phyloP scores from a whole-genome alignment of 1,140 invertebrate genomes.

The Trichonephila clavata region DNA sequence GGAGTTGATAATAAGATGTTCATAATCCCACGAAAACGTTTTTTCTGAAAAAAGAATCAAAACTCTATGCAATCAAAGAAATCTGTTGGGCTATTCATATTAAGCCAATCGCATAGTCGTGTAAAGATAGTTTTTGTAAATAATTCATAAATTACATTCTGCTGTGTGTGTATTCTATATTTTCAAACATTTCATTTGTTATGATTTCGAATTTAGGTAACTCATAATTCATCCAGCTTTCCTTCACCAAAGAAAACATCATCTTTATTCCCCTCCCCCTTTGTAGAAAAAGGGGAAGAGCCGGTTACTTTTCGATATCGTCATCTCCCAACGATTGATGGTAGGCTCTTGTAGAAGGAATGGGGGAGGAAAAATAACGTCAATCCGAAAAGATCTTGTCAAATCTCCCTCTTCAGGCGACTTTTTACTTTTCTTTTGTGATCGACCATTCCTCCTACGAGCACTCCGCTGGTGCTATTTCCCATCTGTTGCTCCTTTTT shows the following conservation, averaged over 20 bases:
- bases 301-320: slow-evolving; percentile 36
- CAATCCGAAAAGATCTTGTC: slow-evolving; percentile 42
- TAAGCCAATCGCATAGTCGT: too few relatives aligned
- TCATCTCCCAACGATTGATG: slow-evolving; percentile 19
- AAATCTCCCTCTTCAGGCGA: slow-evolving; percentile 22
- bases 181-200: too few relatives aligned
- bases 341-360: background rate
- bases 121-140: too few relatives aligned
- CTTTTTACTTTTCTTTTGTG: slow-evolving; percentile 35
- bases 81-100: too few relatives aligned
- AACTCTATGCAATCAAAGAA: too few relatives aligned
- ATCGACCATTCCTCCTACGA: background rate
- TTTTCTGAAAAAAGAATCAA: too few relatives aligned
- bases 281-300: background rate
- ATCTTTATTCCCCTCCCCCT: background rate
- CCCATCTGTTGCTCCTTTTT: background rate
- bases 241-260: background rate
- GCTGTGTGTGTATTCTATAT: too few relatives aligned
- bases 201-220: background rate
- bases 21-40: too few relatives aligned
- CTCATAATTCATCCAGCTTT: slow-evolving; percentile 20
- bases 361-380: background rate
- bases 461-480: background rate
- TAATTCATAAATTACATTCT: too few relatives aligned
- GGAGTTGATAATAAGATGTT: too few relatives aligned